Evolutionary conservation across 2,888 invertebrate genomes (phyloP), one percentile per base, ranked within the genome.

Genomic region (Drosophila paramelanica): DNA sequence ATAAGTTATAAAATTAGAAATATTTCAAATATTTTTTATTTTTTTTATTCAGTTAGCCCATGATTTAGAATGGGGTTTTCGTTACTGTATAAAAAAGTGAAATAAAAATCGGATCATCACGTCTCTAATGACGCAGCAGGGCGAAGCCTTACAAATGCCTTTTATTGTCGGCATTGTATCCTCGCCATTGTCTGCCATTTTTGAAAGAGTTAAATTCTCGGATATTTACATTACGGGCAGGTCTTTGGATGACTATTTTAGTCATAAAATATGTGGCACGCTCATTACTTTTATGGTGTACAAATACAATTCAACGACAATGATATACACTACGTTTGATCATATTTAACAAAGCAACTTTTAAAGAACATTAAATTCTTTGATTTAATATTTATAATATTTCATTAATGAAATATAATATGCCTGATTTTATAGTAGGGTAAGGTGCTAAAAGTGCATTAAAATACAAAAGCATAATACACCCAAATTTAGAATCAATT

Each of bases 401-500:
- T 31, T 10, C 10, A 3, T 5, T 38, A 8, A 31, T 51, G 8
- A 39, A 31, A 27, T 45, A 31, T 8, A 14, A 39, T 51, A 51
- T 57, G 51, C 55, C 39, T 31, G 31, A 45, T 20, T 51, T 41
- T 6, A 5, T 17, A 6, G 4, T 23, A 20, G 8, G 50, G 57
- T 49, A 82, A 83, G 57, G 81, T 79, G 53, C 65, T 51, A 20
- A 47, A 62, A 64, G 67, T 69, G 69, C 68, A 59, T 71, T 13
- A 53, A 61, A 38, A 25, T 36, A 60, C 66, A 76, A 68, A 52
- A 71, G 80, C 89, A 83, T 86, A 83, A 80, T 71, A 66, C 65
- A 66, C 51, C 85, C 89, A 83, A 89, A 81, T 83, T 84, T 81
- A 87, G 89, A 73, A 52, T 65, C 67, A 14, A 36, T 46, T 52